Base-by-base conservation (phyloP, 2,797 vertebrate genomes). In the Merluccius polli region DNA sequence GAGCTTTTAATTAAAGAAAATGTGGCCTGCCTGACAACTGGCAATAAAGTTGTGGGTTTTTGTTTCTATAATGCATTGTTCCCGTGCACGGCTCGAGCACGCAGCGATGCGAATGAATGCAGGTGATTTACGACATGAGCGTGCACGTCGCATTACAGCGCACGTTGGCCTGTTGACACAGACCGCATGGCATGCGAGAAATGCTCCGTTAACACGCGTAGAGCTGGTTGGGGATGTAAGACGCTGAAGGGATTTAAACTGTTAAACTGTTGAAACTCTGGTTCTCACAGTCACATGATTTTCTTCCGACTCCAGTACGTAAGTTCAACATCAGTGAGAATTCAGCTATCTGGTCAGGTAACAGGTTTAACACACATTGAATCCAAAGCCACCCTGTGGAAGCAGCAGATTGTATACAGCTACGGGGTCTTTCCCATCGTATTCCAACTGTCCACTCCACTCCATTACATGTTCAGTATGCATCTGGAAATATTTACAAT, bases 1-100 rank as follows among this genome's bases (percentile, higher is more conserved):
- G 71, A 76, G 82, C 84, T 83, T 90, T 92, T 93, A 94, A 93
- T 94, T 94, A 94, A 93, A 87, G 89, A 78, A 73, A 89, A 91
- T 83, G 86, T 85, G 86, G 85, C 85, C 86, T 75, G 67, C 81
- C 79, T 91, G 87, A 89, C 90, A 86, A 90, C 89, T 89, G 78
- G 41, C 85, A 90, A 90, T 91, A 86, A 89, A 85, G 83, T 69
- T 65, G 59, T 29, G 10, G 52, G n/a, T 24, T 65, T 65, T 84
- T 88, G 86, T 81, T 80, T 24, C 80, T 75, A 38, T 82, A 89
- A 88, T 78, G 80, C 80, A 69, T 80, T 75, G 77, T 85, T 69
- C 74, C 83, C 72, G 24, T 32, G 18, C 30, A 15, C 73, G 76
- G 86, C 80, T 78, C 70, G 76, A 74, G 85, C 76, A 85, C 16